Conservation (phyloP, 2,888 invertebrate genomes). For the Macaria notata region DNA sequence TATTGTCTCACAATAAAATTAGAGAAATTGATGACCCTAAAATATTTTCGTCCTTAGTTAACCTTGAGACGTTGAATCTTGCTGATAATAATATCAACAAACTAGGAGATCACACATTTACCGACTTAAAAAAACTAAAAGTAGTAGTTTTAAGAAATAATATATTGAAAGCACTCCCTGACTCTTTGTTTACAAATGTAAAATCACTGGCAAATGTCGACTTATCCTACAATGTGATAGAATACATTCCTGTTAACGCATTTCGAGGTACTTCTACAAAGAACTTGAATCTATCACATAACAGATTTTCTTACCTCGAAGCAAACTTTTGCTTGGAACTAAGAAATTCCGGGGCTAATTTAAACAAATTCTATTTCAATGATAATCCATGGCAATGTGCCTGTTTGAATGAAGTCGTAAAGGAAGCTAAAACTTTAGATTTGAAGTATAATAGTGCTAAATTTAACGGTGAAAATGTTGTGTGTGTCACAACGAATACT, state of each 20-base stretch:
- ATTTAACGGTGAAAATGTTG: conserved; percentile 53
- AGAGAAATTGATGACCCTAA: conserved; percentile 34
- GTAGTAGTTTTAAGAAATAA: conserved; percentile 56
- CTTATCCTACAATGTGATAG: conserved; percentile 58
- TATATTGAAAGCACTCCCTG: conserved; percentile 50
- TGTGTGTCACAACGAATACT: conserved; percentile 56
- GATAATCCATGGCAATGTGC: conserved; percentile 73
- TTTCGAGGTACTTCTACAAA: conserved; percentile 56
- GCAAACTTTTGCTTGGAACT: conserved; percentile 65
- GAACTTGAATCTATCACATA: conserved; percentile 58
- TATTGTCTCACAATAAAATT: conserved; percentile 58
- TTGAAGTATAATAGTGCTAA: conserved; percentile 54
- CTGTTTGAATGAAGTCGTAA: conserved; percentile 57
- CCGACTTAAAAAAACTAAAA: conserved; percentile 51
- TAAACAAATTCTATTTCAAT: conserved; percentile 62
- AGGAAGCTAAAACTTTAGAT: conserved; percentile 54
- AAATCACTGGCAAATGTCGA: conserved; percentile 51
- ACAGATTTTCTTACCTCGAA: conserved; percentile 59
- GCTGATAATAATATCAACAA: conserved; percentile 52
- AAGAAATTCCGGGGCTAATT: conserved; percentile 52
- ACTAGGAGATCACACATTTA: conserved; percentile 52
- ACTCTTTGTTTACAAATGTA: conserved; percentile 53
- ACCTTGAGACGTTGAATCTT: conserved; percentile 57
- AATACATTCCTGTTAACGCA: conserved; percentile 53
- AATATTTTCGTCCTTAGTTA: conserved; percentile 47